phyloP scores from a whole-genome alignment of 1,140 invertebrate genomes.

The Berghia stephanieae region DNA sequence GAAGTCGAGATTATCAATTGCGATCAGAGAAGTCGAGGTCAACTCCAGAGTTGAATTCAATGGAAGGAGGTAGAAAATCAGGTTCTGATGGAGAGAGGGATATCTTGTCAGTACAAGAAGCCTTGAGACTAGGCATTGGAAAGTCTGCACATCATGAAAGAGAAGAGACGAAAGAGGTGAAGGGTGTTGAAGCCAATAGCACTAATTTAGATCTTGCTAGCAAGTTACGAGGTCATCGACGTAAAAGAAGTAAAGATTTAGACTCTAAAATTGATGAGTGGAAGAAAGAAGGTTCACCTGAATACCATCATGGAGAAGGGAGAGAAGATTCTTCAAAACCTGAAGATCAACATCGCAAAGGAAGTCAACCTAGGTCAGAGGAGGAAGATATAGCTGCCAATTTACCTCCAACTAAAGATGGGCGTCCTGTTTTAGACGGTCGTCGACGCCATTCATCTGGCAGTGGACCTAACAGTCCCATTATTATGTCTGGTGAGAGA shows the following conservation, averaged over 20 bases:
- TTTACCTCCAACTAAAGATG: no score
- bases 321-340: no score
- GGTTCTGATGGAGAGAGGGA: no score
- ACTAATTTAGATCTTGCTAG: no score
- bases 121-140: no score
- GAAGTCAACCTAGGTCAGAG: constrained; percentile 2
- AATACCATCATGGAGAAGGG: no score
- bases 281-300: constrained; percentile 26
- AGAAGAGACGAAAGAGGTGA: no score
- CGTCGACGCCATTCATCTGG: constrained; percentile 44
- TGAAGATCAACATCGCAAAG: no score
- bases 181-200: no score
- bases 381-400: no score
- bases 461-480: constrained; percentile 48
- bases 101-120: no score
- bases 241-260: constrained; percentile 42
- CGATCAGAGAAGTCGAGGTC: not conserved
- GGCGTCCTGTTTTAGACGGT: constrained; percentile 45
- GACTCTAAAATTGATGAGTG: constrained; percentile 34
- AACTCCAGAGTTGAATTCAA: not conserved
- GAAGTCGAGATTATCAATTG: not conserved
- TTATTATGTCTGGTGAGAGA: constrained; percentile 18
- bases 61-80: not conserved
- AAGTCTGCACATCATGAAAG: no score
- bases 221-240: constrained; percentile 36